Evolutionary conservation across 2,113 vertebrate species (phyloP), one percentile per base, ranked within the genome.

Genomic region (Pluvialis apricaria): DNA sequence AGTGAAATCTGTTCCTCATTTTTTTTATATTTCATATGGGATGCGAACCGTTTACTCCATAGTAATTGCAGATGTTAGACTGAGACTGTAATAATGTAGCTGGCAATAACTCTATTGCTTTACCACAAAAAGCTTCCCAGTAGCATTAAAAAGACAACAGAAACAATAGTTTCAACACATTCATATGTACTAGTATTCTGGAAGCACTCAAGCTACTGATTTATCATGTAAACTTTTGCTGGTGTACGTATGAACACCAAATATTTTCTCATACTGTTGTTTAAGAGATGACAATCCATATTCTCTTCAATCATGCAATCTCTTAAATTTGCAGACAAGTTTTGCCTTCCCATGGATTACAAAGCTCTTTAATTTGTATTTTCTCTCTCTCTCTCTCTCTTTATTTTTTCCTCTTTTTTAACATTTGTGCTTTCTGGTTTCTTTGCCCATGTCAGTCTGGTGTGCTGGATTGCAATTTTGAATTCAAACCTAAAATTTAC

Each of bases 141-240:
- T 97, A 97, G 97, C 96, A 97, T 96, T 97, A 97, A 97, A 97
- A 97, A 97, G 96, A 97, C 96, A 97, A 97, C 96, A 96, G 97
- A 95, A 96, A 97, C 96, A 97, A 97, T 97, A 96, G 97, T 97
- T 97, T 97, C 96, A 97, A 97, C 97, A 97, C 95, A 95, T 95
- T 95, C 88, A 42, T 86, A 94, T 81, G 93, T 60, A 66, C 89
- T 93, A 66, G 93, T 70, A 95, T 85, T 96, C 95, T 97, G 97
- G 96, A 97, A 97, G 95, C 91, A 97, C 89, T 97, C 95, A 95
- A 72, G 95, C 97, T 97, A 96, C 97, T 96, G 96, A 97, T 96
- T 95, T 95, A 96, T 96, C 97, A 91, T 97, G 94, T 97, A 97
- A 97, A 97, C 96, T 97, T 93, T 26, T 96, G 95, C 93, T 95